Evolutionary conservation across 1,140 invertebrate species (phyloP).

Genomic region (Brachystomella parvula): DNA sequence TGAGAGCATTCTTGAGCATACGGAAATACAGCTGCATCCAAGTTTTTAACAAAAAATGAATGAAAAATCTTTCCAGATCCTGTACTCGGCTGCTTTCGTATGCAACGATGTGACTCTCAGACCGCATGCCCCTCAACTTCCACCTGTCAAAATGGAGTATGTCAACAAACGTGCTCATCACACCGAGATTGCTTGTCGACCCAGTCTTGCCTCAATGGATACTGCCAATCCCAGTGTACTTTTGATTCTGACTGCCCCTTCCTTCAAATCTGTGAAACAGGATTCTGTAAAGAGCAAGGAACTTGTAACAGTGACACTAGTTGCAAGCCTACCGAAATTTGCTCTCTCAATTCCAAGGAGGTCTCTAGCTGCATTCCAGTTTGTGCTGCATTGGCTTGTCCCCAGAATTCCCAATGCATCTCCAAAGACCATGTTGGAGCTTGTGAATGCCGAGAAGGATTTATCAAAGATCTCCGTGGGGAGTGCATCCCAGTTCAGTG

Average conservation of each 20-base stretch:
- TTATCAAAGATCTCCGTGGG: slow-evolving; percentile 63
- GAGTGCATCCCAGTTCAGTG: slow-evolving; percentile 73
- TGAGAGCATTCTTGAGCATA: too few relatives aligned
- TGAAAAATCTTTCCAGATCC: slow-evolving; percentile 57
- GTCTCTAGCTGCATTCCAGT: slow-evolving; percentile 42
- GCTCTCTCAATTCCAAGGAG: slow-evolving; percentile 55
- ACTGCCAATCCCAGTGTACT: slow-evolving; percentile 70
- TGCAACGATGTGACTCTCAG: slow-evolving; percentile 62
- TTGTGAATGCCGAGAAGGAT: slow-evolving; percentile 68
- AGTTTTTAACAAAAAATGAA: too few relatives aligned
- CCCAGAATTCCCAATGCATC: slow-evolving; percentile 37
- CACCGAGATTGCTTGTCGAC: slow-evolving; percentile 69
- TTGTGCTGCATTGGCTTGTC: slow-evolving; percentile 28
- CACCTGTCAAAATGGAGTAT: slow-evolving; percentile 70
- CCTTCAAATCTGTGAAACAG: slow-evolving; percentile 70
- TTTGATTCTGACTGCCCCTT: slow-evolving; percentile 67
- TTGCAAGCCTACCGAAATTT: slow-evolving; percentile 59
- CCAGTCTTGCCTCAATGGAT: slow-evolving; percentile 67
- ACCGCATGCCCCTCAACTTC: slow-evolving; percentile 69
- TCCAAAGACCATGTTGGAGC: slow-evolving; percentile 59
- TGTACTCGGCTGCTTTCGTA: slow-evolving; percentile 65
- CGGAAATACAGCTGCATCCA: too few relatives aligned
- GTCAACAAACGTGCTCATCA: slow-evolving; percentile 62
- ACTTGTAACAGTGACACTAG: slow-evolving; percentile 61
- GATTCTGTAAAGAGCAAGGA: slow-evolving; percentile 70